Percentiles rank a stretch among this genome's conserved stretches.
These are phyloP conservation scores for Mungos mungo DNA, from an alignment of 2,113 vertebrate genomes.

Conservation along the genomic window DNA sequence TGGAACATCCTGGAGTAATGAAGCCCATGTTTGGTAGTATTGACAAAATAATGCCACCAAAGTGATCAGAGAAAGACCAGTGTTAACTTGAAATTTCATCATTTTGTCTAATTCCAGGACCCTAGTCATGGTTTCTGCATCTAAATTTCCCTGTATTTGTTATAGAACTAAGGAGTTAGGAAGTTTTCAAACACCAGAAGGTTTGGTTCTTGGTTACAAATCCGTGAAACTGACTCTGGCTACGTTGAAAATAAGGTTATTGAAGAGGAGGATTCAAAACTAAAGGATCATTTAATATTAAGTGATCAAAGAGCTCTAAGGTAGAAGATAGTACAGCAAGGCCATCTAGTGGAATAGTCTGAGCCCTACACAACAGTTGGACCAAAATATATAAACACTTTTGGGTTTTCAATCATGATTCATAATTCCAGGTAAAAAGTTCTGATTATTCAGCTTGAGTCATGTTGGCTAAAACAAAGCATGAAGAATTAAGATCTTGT, in stretches of 20 bases:
- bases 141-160: not conserved
- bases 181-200: not conserved
- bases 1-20: not conserved
- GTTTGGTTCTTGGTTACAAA: not conserved
- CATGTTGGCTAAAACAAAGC: not conserved
- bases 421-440: not conserved
- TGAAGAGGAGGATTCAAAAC: not conserved
- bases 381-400: not conserved
- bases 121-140: not conserved
- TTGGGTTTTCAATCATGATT: not conserved
- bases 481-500: not conserved
- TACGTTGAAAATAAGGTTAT: not conserved
- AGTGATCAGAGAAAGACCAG: not conserved
- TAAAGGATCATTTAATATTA: not conserved
- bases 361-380: not conserved
- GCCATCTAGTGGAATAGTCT: not conserved
- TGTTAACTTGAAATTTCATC: not conserved
- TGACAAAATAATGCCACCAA: not conserved
- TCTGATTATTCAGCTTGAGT: not conserved
- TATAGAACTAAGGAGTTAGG: not conserved
- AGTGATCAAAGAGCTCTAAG: not conserved
- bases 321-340: not conserved
- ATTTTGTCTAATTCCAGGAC: not conserved
- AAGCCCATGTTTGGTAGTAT: not conserved
- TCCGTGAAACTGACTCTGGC: not conserved